These are phyloP conservation scores for Podilymbus podiceps DNA, from an alignment of 2,113 vertebrate genomes.

Conservation along the genomic window DNA sequence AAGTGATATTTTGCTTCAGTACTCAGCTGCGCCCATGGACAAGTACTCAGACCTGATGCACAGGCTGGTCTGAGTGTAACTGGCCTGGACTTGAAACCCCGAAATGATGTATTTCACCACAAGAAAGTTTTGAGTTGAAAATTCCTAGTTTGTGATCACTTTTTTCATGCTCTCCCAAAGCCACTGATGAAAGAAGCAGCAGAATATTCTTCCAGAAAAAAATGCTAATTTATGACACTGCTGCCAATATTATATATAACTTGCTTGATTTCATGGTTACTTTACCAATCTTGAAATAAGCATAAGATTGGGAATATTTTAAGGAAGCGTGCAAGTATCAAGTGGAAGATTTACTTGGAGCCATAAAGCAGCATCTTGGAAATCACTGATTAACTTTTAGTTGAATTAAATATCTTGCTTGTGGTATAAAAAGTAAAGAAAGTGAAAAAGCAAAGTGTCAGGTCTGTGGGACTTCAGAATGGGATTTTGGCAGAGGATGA, in stretches of 20 bases:
- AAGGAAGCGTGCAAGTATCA: background rate
- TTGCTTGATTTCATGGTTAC: background rate
- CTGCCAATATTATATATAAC: background rate
- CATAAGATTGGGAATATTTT: background rate
- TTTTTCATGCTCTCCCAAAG: background rate
- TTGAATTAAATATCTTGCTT: background rate
- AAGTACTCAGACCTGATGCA: background rate
- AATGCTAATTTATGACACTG: background rate
- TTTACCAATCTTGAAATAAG: background rate
- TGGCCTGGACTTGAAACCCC: background rate
- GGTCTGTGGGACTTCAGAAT: background rate
- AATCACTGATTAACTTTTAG: background rate
- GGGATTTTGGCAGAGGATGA: background rate
- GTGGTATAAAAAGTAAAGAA: background rate
- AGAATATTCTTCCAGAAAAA: background rate
- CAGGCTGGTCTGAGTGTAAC: background rate
- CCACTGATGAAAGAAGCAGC: background rate
- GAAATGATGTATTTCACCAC: background rate
- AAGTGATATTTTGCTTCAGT: background rate
- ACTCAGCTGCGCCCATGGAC: background rate
- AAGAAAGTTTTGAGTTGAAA: background rate
- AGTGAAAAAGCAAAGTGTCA: background rate
- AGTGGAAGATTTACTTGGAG: background rate
- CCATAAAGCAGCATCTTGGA: background rate
- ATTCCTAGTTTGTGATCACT: background rate